Evolutionary conservation across 2,888 invertebrate species (phyloP).

Genomic region (Caenorhabditis sulstoni): DNA sequence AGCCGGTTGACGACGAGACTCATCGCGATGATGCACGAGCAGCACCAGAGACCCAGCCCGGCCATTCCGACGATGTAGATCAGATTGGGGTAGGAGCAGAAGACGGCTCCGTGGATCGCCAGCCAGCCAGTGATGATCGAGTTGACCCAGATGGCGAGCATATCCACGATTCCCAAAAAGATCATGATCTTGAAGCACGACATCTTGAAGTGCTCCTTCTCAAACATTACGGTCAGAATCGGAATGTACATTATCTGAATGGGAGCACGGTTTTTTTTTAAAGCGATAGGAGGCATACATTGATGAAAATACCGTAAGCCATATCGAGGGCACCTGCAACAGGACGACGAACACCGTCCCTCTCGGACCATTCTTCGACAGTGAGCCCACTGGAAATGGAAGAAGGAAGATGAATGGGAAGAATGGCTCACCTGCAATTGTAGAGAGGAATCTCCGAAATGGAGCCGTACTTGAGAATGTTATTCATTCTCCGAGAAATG

Average conservation of each 20-base stretch:
- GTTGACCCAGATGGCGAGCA: constrained; percentile 43
- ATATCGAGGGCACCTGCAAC: constrained; percentile 22
- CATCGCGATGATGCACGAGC: constrained; percentile 56
- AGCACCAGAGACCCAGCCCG: constrained; percentile 57
- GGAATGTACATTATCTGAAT: constrained; percentile 45
- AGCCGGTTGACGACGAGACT: constrained; percentile 60
- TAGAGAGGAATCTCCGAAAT: constrained; percentile 37
- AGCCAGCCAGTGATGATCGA: constrained; percentile 37
- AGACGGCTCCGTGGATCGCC: constrained; percentile 39
- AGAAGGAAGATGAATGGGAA: not conserved
- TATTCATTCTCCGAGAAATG: constrained; percentile 12
- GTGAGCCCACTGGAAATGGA: constrained; percentile 22
- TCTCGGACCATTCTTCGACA: constrained; percentile 37
- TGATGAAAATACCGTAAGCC: constrained; percentile 34
- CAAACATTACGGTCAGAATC: constrained; percentile 30
- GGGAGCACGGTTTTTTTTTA: not conserved
- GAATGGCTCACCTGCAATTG: constrained; percentile 50
- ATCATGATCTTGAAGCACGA: constrained; percentile 53
- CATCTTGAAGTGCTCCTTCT: constrained; percentile 41
- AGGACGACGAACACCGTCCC: constrained; percentile 31
- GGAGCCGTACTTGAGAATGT: constrained; percentile 37
- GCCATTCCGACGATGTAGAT: constrained; percentile 44
- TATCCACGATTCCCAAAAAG: constrained; percentile 44
- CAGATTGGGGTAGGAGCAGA: constrained; percentile 45
- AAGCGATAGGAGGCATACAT: constrained; percentile 6